These are phyloP conservation scores for Eudemis profundana DNA, from an alignment of 2,888 invertebrate genomes.

Conservation along the genomic window DNA sequence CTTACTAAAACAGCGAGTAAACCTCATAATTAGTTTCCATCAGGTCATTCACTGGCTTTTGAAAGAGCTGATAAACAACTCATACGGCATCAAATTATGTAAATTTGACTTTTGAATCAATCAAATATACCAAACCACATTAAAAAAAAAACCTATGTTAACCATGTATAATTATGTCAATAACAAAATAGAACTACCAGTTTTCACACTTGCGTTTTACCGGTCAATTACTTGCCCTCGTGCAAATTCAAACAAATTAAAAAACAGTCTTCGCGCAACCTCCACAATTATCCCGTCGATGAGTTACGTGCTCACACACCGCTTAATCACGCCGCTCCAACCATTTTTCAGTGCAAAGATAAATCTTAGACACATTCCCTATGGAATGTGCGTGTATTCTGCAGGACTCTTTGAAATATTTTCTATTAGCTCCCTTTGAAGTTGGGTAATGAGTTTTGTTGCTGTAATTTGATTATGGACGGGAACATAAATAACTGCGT, in stretches of 20 bases:
- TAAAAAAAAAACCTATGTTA: too few relatives aligned
- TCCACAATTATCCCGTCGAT: constrained; percentile 53
- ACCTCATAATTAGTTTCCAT: too few relatives aligned
- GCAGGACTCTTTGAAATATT: constrained; percentile 58
- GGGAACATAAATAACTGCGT: constrained; percentile 36
- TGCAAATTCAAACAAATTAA: constrained; percentile 10
- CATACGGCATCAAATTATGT: too few relatives aligned
- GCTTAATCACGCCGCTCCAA: constrained; percentile 63
- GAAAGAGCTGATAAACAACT: too few relatives aligned
- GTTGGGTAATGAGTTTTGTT: constrained; percentile 54
- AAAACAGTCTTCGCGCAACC: constrained; percentile 1
- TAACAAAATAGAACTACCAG: background rate
- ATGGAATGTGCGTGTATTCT: constrained; percentile 51
- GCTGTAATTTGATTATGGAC: constrained; percentile 44
- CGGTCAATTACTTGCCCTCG: background rate
- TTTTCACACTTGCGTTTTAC: background rate
- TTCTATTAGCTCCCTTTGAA: constrained; percentile 57
- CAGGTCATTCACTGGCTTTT: too few relatives aligned
- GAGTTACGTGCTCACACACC: constrained; percentile 59
- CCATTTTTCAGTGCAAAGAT: constrained; percentile 68
- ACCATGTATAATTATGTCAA: too few relatives aligned
- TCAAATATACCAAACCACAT: too few relatives aligned
- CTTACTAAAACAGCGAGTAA: too few relatives aligned
- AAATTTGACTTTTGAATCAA: too few relatives aligned
- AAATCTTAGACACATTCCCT: constrained; percentile 61